Percentiles rank a stretch among this genome's conserved stretches.
Conservation (phyloP, 2,797 vertebrate species). For the Myoxocephalus aenaeus region DNA sequence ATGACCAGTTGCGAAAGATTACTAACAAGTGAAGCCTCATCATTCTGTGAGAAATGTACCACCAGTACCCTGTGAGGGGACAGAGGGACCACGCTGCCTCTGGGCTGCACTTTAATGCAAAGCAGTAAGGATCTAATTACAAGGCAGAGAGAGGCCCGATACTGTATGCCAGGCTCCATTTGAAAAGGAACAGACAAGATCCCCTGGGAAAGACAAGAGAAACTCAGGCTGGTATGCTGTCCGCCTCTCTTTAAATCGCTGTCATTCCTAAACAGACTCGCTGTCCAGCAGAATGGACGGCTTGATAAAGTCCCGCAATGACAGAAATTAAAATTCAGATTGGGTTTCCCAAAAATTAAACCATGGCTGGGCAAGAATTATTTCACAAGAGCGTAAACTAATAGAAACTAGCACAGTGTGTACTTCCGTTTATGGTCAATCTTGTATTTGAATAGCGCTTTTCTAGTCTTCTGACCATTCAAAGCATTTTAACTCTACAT, state of each 20-base stretch:
- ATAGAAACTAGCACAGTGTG: not conserved
- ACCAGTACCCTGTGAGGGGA: constrained; percentile 17
- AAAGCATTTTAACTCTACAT: not conserved
- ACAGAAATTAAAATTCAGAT: not conserved
- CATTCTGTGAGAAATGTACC: constrained; percentile 31
- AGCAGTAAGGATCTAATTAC: constrained; percentile 67
- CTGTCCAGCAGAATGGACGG: constrained; percentile 31
- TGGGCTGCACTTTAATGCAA: constrained; percentile 53
- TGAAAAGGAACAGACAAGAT: constrained; percentile 30
- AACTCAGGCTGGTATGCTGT: constrained; percentile 33
- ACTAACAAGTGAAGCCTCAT: not conserved
- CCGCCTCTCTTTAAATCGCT: constrained; percentile 36
- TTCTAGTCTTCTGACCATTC: not conserved
- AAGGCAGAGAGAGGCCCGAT: constrained; percentile 42
- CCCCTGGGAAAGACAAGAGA: constrained; percentile 53
- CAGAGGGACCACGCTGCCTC: constrained; percentile 42
- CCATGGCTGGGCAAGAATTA: not conserved
- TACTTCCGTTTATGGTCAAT: not conserved
- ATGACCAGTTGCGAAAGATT: constrained; percentile 1
- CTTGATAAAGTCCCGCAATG: not conserved
- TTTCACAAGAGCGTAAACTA: not conserved
- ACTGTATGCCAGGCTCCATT: constrained; percentile 43
- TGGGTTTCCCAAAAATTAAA: not conserved
- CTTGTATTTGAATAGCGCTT: no score
- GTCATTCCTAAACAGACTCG: constrained; percentile 42